Conservation (phyloP, 2,113 vertebrate species). For the Beaufortia kweichowensis region DNA sequence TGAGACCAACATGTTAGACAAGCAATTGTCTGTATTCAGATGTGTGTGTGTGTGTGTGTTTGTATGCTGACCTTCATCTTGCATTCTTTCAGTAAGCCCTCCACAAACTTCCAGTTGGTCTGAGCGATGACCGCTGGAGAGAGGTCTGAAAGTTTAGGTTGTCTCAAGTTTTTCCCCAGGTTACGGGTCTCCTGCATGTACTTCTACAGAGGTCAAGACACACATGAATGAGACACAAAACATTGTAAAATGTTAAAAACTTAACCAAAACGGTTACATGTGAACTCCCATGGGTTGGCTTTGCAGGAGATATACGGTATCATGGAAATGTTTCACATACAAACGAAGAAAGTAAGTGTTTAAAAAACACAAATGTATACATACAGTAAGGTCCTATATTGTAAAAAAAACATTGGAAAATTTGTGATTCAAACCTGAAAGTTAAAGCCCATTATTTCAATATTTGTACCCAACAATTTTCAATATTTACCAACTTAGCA, state of each 20-base stretch:
- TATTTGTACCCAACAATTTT: no score
- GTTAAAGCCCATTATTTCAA: no score
- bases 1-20: neutral
- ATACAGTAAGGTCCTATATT: no score
- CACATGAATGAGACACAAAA: constrained; percentile 43
- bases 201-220: constrained; percentile 76
- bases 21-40: neutral
- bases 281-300: no score
- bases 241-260: neutral
- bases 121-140: constrained; percentile 90
- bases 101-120: constrained; percentile 93
- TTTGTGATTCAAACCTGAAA: no score
- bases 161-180: constrained; percentile 86
- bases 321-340: no score
- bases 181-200: constrained; percentile 84
- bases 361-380: no score
- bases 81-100: constrained; percentile 93
- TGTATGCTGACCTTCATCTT: constrained; percentile 85
- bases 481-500: no score
- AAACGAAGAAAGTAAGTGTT: no score
- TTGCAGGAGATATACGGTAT: no score
- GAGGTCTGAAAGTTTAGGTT: constrained; percentile 90
- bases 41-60: neutral
- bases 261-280: no score
- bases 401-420: no score